Percentiles rank a stretch among this genome's conserved stretches.
Conservation (phyloP, 2,888 invertebrate genomes). For the Portevinia maculata region DNA sequence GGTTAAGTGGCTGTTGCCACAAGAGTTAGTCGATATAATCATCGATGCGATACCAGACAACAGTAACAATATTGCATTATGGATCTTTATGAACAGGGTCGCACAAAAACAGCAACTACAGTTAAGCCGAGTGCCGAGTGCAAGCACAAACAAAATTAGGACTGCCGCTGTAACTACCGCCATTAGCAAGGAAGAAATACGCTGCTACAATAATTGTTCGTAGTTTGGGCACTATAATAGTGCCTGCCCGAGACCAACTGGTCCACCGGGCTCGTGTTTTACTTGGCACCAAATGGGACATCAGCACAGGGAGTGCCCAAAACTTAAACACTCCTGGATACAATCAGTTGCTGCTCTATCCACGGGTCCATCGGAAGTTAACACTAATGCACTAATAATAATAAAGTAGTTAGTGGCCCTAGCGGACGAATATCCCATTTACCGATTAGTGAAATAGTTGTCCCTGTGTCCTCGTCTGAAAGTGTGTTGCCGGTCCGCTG, state of each 20-base stretch:
- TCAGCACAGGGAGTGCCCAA: slow-evolving; percentile 1
- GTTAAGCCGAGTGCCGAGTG: slow-evolving; percentile 15
- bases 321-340: too few species aligned
- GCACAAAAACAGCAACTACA: background rate
- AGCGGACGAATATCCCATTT: too few species aligned
- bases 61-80: slow-evolving; percentile 23
- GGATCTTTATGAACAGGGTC: slow-evolving; percentile 26
- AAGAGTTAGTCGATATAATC: slow-evolving; percentile 23
- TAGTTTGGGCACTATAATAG: slow-evolving; percentile 38
- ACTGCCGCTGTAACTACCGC: background rate
- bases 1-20: too few species aligned
- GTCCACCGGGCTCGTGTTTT: background rate
- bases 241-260: slow-evolving; percentile 1
- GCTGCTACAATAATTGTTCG: slow-evolving; percentile 32
- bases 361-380: background rate
- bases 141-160: background rate
- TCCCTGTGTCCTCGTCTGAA: too few species aligned
- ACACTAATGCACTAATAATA: background rate
- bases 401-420: too few species aligned
- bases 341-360: too few species aligned
- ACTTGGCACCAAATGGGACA: background rate
- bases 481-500: too few species aligned
- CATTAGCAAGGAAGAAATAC: slow-evolving; percentile 5
- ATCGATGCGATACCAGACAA: slow-evolving; percentile 30
- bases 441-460: too few species aligned